Evolutionary conservation across 2,113 vertebrate species (phyloP).

Genomic region (Vulpes ferrilata): DNA sequence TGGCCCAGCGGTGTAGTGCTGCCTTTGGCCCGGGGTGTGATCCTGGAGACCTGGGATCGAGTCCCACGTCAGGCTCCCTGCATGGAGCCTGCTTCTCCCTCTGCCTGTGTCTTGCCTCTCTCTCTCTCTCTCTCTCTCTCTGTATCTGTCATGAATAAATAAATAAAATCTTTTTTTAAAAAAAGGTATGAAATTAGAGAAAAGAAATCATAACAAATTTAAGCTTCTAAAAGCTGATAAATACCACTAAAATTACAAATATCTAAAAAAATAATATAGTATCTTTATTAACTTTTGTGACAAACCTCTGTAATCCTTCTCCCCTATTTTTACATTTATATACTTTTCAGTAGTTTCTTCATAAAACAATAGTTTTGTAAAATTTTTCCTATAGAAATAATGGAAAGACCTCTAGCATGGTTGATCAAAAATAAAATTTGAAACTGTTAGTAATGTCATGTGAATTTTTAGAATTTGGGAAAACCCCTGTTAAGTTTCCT

Average conservation of each 20-base stretch:
- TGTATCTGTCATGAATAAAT: neutral
- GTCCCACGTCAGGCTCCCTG: no score
- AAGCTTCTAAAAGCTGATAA: slow-evolving; percentile 51
- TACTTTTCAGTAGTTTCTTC: slow-evolving; percentile 5
- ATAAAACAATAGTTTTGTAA: neutral
- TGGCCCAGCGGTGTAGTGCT: no score
- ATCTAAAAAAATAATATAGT: neutral
- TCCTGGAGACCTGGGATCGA: no score
- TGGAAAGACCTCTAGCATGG: neutral
- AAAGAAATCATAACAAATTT: slow-evolving; percentile 43
- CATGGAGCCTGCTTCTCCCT: no score
- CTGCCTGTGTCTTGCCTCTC: neutral
- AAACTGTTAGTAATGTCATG: slow-evolving; percentile 7
- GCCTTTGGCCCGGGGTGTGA: no score
- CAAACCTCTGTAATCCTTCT: neutral
- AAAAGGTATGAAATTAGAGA: neutral
- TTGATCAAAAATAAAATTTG: neutral
- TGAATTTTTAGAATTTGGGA: neutral
- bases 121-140: neutral
- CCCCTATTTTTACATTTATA: neutral
- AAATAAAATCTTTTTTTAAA: neutral
- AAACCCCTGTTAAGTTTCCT: neutral
- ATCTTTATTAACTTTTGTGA: slow-evolving; percentile 38
- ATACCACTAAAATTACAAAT: slow-evolving; percentile 22
- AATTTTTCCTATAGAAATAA: slow-evolving; percentile 27